These are phyloP conservation scores for Bradypus variegatus DNA, from an alignment of 2,797 vertebrate species.

Conservation along the genomic window DNA sequence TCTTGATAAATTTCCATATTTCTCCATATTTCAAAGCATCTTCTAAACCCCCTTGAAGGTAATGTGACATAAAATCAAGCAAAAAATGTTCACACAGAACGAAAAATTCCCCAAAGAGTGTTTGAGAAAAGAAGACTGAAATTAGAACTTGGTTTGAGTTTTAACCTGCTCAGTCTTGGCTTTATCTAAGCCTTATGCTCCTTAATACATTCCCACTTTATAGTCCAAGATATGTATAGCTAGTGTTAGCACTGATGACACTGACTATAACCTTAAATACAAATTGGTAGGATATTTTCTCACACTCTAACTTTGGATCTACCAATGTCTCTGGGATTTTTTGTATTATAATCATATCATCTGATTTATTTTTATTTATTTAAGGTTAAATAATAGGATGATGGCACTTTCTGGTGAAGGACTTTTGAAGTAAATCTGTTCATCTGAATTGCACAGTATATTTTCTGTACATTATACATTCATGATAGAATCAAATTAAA, in stretches of 20 bases:
- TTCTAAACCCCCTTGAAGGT: background rate
- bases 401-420: background rate
- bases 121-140: background rate
- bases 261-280: background rate
- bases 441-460: constrained; percentile 59
- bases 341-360: constrained; percentile 41
- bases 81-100: background rate
- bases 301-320: background rate
- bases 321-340: background rate
- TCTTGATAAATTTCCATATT: background rate
- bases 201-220: background rate
- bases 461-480: constrained; percentile 57
- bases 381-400: background rate
- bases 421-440: constrained; percentile 30
- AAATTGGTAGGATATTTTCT: background rate
- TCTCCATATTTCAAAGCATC: background rate
- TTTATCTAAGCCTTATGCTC: background rate
- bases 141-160: background rate
- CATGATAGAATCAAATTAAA: constrained; percentile 56
- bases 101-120: background rate
- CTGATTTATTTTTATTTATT: constrained; percentile 50
- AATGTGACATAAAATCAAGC: constrained; percentile 1
- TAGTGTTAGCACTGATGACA: background rate
- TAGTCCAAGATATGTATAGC: background rate
- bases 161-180: background rate